Percentiles rank a stretch among this genome's conserved stretches.
Evolutionary conservation across 2,797 vertebrate species (phyloP).

Genomic region (Myiothlypis chrysogaster): DNA sequence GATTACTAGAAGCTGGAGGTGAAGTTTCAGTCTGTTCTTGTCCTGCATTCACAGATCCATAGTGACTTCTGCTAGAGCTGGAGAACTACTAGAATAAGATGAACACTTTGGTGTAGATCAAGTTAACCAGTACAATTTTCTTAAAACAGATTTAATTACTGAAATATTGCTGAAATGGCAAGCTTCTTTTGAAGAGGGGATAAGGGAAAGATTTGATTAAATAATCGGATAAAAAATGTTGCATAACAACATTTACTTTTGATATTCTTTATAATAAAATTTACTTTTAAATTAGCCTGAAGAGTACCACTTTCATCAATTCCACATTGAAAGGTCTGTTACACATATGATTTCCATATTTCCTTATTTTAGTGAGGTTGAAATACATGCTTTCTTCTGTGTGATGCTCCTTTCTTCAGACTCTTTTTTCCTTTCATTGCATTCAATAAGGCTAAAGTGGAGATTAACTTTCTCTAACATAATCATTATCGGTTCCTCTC

Average conservation of each 20-base stretch:
- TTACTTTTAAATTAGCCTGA: not conserved
- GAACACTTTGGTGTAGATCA: not conserved
- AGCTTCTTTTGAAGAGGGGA: not conserved
- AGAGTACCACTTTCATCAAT: not conserved
- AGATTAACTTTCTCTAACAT: not conserved
- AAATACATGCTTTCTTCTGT: not conserved
- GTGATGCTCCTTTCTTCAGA: not conserved
- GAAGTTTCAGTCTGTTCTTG: not conserved
- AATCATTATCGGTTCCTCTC: not conserved
- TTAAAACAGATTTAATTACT: not conserved
- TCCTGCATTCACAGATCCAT: not conserved
- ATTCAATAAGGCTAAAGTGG: not conserved
- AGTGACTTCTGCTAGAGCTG: not conserved
- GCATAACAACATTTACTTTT: not conserved
- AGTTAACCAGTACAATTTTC: not conserved
- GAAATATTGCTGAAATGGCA: not conserved
- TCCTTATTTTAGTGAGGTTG: not conserved
- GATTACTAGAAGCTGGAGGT: not conserved
- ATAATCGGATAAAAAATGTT: not conserved
- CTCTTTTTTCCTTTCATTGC: not conserved
- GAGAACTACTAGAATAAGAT: not conserved
- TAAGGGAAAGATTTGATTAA: not conserved
- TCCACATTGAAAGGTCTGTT: not conserved
- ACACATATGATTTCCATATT: not conserved
- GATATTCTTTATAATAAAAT: not conserved